A percentile compares a stretch with the other conserved stretches of the same genome.
Conservation (phyloP, 2,888 invertebrate genomes). For the Selenia dentaria region DNA sequence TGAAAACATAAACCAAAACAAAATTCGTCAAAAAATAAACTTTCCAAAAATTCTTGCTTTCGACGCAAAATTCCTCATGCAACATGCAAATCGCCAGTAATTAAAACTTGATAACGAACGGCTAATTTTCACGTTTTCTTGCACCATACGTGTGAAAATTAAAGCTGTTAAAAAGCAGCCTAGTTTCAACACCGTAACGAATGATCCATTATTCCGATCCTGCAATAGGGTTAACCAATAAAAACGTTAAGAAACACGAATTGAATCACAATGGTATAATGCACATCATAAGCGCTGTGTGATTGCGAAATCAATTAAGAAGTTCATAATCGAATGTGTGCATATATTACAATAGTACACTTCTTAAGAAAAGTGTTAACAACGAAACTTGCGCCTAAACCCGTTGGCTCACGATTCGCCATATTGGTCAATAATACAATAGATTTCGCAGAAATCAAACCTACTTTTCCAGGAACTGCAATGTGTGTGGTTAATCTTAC, state of each 20-base stretch:
- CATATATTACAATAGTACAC: slow-evolving; percentile 17
- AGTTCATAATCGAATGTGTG: slow-evolving; percentile 35
- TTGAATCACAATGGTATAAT: slow-evolving; percentile 27
- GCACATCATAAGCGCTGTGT: slow-evolving; percentile 36
- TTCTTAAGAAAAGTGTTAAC: slow-evolving; percentile 15
- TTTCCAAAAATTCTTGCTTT: too few species aligned
- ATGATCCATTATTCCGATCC: slow-evolving; percentile 13
- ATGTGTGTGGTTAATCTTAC: too few species aligned
- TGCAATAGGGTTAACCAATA: slow-evolving; percentile 19
- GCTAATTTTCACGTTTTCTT: background rate
- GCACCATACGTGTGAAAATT: background rate
- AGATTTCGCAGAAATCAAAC: too few species aligned
- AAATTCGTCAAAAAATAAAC: too few species aligned
- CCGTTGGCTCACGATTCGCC: too few species aligned
- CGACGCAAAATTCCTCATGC: background rate
- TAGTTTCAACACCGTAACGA: slow-evolving; percentile 10
- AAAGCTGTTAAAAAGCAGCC: slow-evolving; percentile 2
- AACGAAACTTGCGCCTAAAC: too few species aligned
- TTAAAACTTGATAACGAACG: background rate
- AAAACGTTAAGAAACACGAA: slow-evolving; percentile 24
- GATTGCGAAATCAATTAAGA: slow-evolving; percentile 57
- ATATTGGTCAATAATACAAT: too few species aligned
- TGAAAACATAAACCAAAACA: too few species aligned
- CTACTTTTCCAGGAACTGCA: too few species aligned
- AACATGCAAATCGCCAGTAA: background rate